These are phyloP conservation scores for Dryas iulia DNA, from an alignment of 1,140 invertebrate genomes.

Conservation along the genomic window DNA sequence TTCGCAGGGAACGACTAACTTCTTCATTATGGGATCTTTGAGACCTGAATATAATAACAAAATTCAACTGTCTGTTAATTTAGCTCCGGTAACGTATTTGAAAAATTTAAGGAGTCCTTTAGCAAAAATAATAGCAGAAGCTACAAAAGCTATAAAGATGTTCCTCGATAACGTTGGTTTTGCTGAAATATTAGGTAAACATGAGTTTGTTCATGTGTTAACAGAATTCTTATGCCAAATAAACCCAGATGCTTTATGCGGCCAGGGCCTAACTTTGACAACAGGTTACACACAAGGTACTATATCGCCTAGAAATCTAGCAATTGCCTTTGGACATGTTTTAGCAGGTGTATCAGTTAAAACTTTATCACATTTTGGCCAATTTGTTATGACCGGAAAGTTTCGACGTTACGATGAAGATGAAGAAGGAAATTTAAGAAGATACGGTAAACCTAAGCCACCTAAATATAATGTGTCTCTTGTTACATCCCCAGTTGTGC, in stretches of 20 bases:
- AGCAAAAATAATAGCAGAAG: constrained; percentile 34
- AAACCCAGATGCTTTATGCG: constrained; percentile 48
- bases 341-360: constrained; percentile 52
- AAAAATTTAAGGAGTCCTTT: constrained; percentile 50
- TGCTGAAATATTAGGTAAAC: constrained; percentile 49
- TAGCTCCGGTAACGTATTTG: constrained; percentile 83
- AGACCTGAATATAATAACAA: constrained; percentile 83
- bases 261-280: constrained; percentile 33
- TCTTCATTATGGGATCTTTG: constrained; percentile 82
- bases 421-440: constrained; percentile 69
- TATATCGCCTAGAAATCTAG: constrained; percentile 45
- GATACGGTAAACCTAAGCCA: constrained; percentile 78
- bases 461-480: constrained; percentile 81
- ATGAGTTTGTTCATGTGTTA: constrained; percentile 47
- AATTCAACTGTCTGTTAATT: constrained; percentile 80
- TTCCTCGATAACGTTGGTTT: constrained; percentile 45
- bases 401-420: constrained; percentile 81
- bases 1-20: constrained; percentile 83
- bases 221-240: constrained; percentile 53
- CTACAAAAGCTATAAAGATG: constrained; percentile 32
- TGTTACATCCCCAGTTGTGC: constrained; percentile 81
- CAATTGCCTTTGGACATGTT: constrained; percentile 49
- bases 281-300: constrained; percentile 47
- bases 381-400: constrained; percentile 59
- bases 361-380: constrained; percentile 57